These are phyloP conservation scores for Colletes collaris DNA, from an alignment of 2,888 invertebrate genomes.

Conservation along the genomic window DNA sequence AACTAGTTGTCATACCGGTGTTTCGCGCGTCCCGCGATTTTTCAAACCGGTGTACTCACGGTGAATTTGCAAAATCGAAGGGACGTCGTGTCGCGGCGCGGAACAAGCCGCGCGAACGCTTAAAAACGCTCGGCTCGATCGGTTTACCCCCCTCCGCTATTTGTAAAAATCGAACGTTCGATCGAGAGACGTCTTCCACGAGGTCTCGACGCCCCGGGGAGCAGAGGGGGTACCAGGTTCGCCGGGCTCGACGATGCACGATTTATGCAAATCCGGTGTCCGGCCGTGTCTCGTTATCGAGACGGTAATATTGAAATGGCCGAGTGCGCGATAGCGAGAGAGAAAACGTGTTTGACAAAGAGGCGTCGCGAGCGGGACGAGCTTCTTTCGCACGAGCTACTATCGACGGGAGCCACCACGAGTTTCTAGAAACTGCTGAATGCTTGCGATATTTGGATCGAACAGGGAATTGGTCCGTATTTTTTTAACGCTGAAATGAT, in stretches of 20 bases:
- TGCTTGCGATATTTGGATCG: no score
- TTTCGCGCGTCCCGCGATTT: conserved; percentile 52
- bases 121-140: conserved; percentile 40
- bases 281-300: conserved; percentile 23
- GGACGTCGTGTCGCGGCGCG: conserved; percentile 7
- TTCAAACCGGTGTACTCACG: conserved; percentile 44
- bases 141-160: conserved; percentile 5
- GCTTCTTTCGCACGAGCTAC: neutral
- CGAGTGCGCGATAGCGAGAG: neutral
- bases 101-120: conserved; percentile 13
- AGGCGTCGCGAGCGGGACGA: neutral
- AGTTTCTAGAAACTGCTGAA: no score
- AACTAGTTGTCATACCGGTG: conserved; percentile 69
- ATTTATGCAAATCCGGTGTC: conserved; percentile 40
- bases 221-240: no score
- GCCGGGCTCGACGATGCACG: conserved; percentile 17
- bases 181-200: neutral
- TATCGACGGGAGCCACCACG: neutral
- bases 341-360: conserved; percentile 22
- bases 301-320: conserved; percentile 19
- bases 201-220: no score
- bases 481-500: no score
- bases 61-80: conserved; percentile 35
- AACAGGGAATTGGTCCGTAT: no score
- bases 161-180: conserved; percentile 29